Evolutionary conservation across 2,888 invertebrate species (phyloP).

Genomic region (Eupithecia dodoneata): DNA sequence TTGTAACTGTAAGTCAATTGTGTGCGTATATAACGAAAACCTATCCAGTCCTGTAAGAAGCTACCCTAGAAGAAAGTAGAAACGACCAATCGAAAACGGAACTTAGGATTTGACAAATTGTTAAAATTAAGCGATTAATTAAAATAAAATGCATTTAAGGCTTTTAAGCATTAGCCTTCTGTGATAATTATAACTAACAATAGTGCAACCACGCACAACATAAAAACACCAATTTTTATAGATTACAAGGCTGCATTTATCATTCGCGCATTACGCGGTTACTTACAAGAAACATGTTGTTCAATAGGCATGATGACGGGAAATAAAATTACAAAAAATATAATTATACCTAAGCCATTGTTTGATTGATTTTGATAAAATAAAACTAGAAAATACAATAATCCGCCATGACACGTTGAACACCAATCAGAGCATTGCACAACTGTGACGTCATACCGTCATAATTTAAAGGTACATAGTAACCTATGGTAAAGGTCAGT

Average conservation of each 20-base stretch:
- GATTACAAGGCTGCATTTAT: conserved; percentile 2
- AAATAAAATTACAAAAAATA: too few relatives aligned
- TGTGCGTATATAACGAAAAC: conserved; percentile 23
- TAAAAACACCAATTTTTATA: conserved; percentile 37
- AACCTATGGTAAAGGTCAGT: too few relatives aligned
- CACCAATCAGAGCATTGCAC: too few relatives aligned
- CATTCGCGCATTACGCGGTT: conserved; percentile 18
- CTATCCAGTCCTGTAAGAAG: conserved; percentile 21
- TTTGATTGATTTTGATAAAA: too few relatives aligned
- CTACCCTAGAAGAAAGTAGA: conserved; percentile 22
- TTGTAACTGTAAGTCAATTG: conserved; percentile 39
- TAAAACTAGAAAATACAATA: too few relatives aligned
- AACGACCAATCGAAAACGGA: conserved; percentile 33
- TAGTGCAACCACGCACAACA: conserved; percentile 34
- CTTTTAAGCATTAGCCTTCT: conserved; percentile 44
- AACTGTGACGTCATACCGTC: too few relatives aligned
- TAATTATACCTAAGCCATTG: too few relatives aligned
- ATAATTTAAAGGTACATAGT: too few relatives aligned
- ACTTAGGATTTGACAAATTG: conserved; percentile 25
- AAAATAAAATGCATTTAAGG: conserved; percentile 36
- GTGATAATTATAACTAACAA: conserved; percentile 45
- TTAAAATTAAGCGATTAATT: conserved; percentile 25
- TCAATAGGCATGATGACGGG: background rate
- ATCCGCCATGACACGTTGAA: too few relatives aligned
- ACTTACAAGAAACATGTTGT: conserved; percentile 22